A percentile compares a stretch with the other conserved stretches of the same genome.
These are phyloP conservation scores for Ursus arctos DNA, from an alignment of 2,113 vertebrate genomes.

Conservation along the genomic window DNA sequence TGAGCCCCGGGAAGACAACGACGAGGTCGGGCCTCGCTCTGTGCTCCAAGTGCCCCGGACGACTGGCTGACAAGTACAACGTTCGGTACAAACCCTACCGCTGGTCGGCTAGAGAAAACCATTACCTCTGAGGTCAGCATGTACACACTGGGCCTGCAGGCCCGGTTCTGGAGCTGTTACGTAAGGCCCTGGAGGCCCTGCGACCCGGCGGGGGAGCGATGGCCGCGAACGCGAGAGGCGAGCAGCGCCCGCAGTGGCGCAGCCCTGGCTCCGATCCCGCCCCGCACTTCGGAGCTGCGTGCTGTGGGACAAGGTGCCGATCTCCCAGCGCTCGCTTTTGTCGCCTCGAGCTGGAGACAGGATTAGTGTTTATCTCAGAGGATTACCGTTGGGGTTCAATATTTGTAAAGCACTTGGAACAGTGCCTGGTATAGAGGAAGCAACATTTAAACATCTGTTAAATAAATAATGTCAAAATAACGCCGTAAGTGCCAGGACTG, in stretches of 20 bases:
- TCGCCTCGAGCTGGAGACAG: not conserved
- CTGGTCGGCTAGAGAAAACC: not conserved
- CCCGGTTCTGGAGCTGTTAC: not conserved
- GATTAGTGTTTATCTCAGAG: not conserved
- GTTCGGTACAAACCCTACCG: not conserved
- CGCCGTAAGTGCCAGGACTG: not conserved
- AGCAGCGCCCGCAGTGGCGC: not conserved
- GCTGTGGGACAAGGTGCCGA: not conserved
- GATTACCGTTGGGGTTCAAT: not conserved
- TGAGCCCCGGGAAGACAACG: not conserved
- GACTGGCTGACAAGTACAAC: not conserved
- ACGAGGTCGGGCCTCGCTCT: not conserved
- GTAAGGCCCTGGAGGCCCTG: not conserved
- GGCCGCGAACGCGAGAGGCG: not conserved
- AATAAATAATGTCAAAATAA: not conserved
- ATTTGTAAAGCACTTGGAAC: not conserved
- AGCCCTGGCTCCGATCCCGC: not conserved
- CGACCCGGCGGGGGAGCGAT: not conserved
- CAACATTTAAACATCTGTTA: not conserved
- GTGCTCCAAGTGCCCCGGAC: not conserved
- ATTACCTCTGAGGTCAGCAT: not conserved
- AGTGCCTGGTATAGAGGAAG: not conserved
- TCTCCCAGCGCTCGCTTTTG: not conserved
- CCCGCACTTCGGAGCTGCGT: not conserved
- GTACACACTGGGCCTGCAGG: not conserved